Base-by-base conservation (phyloP, 2,113 vertebrate genomes). In the Thunnus thynnus region DNA sequence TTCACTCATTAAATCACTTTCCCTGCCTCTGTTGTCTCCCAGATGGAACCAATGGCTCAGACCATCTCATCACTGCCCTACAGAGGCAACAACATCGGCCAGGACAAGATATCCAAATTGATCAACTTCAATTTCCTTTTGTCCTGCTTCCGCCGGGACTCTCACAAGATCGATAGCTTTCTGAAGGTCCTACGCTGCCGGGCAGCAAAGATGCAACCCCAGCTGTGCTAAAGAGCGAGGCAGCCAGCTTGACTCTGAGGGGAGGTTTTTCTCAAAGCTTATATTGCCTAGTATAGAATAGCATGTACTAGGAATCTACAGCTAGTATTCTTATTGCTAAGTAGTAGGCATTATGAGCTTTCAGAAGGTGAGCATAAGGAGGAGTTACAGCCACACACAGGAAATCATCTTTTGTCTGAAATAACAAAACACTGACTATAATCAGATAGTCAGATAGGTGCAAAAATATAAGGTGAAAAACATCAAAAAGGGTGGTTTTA, bases 91-190 rank as follows among this genome's bases (percentile, higher is more conserved):
- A 87, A 90, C 54, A 56, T 94, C 0, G 93, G 94, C 16, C 84
- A 92, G 14, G 95, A 96, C 91, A 88, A 63, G 77, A 82, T 89
- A 3, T 91, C 94, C 52, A 92, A 87, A 52, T 73, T 96, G 25
- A 51, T 82, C 78, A 94, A 95, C 80, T 93, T 96, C 72, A 73
- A 95, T 41, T 96, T 95, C 82, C 92, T 96, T 65, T 50, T 96
- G 88, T 95, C 95, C 78, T 96, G 95, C 70, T 94, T 96, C 68
- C 93, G 95, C 32, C 92, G 95, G 3, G 95, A 96, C 80, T 95
- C 95, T 3, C 94, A 96, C 91, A 96, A 96, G 86, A 96, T 96
- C 2, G 95, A 95, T 88, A 96, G 93, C 79, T 96, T 96, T 87
- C 91, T 96, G 47, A 96, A 96, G 76, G 93, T 96, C 30, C 92